phyloP scores from a whole-genome alignment of 2,113 vertebrate species.

The Guaruba guarouba region DNA sequence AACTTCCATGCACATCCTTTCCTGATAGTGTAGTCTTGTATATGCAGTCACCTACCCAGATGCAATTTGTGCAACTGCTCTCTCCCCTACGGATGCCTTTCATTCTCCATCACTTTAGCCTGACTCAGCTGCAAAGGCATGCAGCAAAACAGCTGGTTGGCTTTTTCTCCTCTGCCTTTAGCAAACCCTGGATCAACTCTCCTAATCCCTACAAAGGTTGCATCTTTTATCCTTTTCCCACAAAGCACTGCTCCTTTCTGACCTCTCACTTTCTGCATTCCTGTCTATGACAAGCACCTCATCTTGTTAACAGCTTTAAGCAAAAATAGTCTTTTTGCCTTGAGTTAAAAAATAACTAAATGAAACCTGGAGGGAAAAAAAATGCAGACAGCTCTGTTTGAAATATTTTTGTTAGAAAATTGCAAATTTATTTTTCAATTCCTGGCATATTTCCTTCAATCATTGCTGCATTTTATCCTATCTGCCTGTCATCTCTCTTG shows the following conservation, averaged over 20 bases:
- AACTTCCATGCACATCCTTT: background rate
- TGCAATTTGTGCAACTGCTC: background rate
- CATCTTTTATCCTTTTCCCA: conserved; percentile 3
- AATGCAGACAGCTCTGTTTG: background rate
- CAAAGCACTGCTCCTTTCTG: background rate
- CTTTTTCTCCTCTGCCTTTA: background rate
- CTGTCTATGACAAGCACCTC: background rate
- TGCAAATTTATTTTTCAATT: background rate
- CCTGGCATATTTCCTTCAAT: background rate
- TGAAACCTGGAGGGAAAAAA: background rate
- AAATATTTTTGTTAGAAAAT: conserved; percentile 5
- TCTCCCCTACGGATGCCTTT: background rate
- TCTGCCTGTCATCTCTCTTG: background rate
- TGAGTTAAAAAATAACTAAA: background rate
- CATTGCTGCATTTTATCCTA: background rate
- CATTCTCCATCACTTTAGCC: background rate
- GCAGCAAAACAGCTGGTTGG: background rate
- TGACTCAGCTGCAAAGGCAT: background rate
- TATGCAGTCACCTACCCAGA: background rate
- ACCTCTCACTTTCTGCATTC: background rate
- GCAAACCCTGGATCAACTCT: conserved; percentile 2
- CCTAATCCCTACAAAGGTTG: conserved; percentile 21
- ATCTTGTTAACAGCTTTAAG: background rate
- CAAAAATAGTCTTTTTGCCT: background rate
- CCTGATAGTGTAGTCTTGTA: background rate